These are phyloP conservation scores for Variabilichromis moorii DNA, from an alignment of 2,113 vertebrate species.

Conservation along the genomic window DNA sequence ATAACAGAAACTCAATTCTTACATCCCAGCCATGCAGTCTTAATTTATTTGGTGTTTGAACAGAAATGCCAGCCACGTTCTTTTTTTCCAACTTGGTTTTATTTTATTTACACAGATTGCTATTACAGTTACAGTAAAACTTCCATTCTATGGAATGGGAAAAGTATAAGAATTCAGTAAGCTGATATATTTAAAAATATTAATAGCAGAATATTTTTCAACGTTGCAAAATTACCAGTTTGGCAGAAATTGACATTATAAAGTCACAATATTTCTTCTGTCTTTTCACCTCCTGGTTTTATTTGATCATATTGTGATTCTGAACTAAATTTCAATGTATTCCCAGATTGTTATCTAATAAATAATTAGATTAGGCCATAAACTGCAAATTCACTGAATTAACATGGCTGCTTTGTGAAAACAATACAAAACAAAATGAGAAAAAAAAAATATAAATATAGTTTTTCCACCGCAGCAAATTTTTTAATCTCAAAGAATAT, in stretches of 20 bases:
- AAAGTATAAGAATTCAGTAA: neutral
- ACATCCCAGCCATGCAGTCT: neutral
- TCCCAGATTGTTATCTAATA: neutral
- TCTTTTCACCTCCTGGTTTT: neutral
- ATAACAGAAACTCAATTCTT: neutral
- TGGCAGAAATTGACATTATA: neutral
- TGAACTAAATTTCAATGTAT: neutral
- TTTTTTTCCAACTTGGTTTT: neutral
- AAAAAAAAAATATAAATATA: rapidly evolving
- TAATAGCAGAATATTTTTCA: neutral
- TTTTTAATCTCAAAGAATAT: neutral
- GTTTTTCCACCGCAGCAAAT: neutral
- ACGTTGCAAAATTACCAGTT: rapidly evolving
- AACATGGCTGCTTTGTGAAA: rapidly evolving
- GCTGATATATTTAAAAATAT: neutral
- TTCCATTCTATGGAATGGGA: neutral
- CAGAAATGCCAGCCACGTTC: neutral
- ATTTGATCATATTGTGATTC: neutral
- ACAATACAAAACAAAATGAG: neutral
- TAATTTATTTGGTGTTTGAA: neutral
- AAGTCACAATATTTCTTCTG: neutral
- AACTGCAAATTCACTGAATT: neutral
- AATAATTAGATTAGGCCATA: neutral
- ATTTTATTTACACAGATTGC: neutral
- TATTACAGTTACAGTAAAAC: neutral